A percentile compares a stretch with the other conserved stretches of the same genome.
These are phyloP conservation scores for Rapana venosa DNA, from an alignment of 2,888 invertebrate species.

Conservation along the genomic window DNA sequence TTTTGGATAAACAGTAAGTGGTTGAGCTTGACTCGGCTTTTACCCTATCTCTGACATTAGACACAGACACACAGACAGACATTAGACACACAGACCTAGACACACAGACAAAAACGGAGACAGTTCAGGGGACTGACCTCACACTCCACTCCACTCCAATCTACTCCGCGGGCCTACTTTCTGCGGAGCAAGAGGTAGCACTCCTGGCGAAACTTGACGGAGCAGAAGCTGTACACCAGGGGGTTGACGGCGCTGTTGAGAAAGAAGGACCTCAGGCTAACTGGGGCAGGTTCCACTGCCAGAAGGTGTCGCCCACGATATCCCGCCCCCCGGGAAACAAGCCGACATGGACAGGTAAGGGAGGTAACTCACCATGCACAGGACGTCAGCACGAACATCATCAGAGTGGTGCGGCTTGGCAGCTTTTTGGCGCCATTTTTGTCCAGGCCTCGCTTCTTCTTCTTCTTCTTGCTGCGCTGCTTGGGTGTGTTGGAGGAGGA, in stretches of 20 bases:
- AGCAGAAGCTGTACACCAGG: constrained; percentile 22
- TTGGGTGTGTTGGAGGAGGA: neutral
- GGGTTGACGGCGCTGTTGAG: constrained; percentile 33
- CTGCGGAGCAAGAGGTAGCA: neutral
- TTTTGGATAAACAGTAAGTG: too few relatives aligned
- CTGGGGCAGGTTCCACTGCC: neutral
- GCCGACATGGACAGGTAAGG: constrained; percentile 16
- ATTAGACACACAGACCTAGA: neutral
- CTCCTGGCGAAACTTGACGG: neutral
- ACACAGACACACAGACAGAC: neutral
- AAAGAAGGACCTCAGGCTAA: constrained; percentile 21
- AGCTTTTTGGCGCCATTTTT: neutral
- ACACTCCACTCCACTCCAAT: too few relatives aligned
- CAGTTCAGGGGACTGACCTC: neutral
- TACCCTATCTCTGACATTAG: too few relatives aligned
- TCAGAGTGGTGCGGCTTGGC: constrained; percentile 15
- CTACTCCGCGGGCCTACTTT: too few relatives aligned
- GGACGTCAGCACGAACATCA: constrained; percentile 17
- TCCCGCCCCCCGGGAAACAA: neutral
- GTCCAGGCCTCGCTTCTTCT: neutral
- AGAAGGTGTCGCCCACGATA: neutral
- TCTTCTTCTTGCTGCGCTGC: neutral
- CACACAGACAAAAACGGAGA: neutral
- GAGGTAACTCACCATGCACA: constrained; percentile 10
- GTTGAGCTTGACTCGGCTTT: too few relatives aligned